These are phyloP conservation scores for Hemitrygon akajei DNA, from an alignment of 2,797 vertebrate species.

Conservation along the genomic window DNA sequence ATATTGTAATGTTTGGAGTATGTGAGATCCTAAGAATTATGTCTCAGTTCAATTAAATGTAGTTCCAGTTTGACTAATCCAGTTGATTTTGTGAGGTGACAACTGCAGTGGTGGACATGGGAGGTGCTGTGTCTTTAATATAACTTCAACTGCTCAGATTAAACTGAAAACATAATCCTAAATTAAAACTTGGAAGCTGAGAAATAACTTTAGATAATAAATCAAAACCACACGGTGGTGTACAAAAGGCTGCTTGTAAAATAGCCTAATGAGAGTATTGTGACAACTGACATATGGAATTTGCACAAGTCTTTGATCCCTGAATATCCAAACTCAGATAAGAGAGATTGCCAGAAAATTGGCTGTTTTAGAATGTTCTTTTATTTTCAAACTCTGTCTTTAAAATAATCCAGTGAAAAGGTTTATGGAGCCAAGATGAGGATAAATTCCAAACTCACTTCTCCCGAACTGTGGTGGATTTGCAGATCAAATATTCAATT, in stretches of 20 bases:
- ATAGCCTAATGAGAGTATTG: not conserved
- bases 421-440: not conserved
- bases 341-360: not conserved
- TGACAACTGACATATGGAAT: not conserved
- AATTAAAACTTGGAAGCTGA: not conserved
- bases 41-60: not conserved
- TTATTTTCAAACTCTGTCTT: not conserved
- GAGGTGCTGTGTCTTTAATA: not conserved
- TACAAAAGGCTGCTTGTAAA: conserved; percentile 6
- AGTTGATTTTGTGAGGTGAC: not conserved
- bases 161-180: not conserved
- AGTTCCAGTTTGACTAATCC: not conserved
- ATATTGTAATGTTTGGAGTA: not conserved
- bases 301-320: not conserved
- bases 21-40: not conserved
- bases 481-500: not conserved
- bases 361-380: not conserved
- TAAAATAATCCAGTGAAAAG: not conserved
- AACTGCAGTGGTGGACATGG: not conserved
- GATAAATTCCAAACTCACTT: not conserved
- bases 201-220: not conserved
- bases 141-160: not conserved
- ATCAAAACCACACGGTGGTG: not conserved
- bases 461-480: not conserved
- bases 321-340: not conserved